phyloP scores from a whole-genome alignment of 2,797 vertebrate genomes.

The Argyrosomus regius region DNA sequence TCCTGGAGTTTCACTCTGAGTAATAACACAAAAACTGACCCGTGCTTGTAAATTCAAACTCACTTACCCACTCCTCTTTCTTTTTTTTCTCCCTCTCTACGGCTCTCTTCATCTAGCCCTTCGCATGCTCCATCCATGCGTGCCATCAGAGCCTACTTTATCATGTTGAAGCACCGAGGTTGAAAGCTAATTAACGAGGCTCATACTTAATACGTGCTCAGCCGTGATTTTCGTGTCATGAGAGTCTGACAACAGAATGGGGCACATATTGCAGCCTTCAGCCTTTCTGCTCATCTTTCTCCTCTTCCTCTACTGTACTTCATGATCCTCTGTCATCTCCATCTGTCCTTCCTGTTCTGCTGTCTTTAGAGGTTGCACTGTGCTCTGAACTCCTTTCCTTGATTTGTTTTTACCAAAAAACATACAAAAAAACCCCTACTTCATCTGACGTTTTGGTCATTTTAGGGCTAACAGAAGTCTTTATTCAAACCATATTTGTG shows the following conservation, averaged over 20 bases:
- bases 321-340: constrained; percentile 43
- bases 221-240: constrained; percentile 58
- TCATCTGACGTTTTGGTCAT: not conserved
- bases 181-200: constrained; percentile 77
- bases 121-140: constrained; percentile 40
- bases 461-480: not conserved
- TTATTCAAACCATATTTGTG: not conserved
- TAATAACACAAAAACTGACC: constrained; percentile 9
- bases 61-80: not conserved
- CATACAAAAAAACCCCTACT: too few species aligned
- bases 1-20: constrained; percentile 2
- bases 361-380: not conserved
- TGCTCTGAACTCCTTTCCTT: not conserved
- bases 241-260: constrained; percentile 19
- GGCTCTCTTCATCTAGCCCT: not conserved
- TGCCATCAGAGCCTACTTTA: constrained; percentile 59
- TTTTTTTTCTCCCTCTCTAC: not conserved
- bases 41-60: constrained; percentile 21
- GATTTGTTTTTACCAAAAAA: too few species aligned
- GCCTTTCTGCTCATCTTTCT: constrained; percentile 22
- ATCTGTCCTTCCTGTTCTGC: constrained; percentile 32
- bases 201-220: constrained; percentile 54
- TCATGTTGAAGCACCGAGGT: constrained; percentile 56
- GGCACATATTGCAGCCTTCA: constrained; percentile 41
- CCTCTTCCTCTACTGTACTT: constrained; percentile 30